Conservation (phyloP, 2,797 vertebrate genomes). For the Todus mexicanus region DNA sequence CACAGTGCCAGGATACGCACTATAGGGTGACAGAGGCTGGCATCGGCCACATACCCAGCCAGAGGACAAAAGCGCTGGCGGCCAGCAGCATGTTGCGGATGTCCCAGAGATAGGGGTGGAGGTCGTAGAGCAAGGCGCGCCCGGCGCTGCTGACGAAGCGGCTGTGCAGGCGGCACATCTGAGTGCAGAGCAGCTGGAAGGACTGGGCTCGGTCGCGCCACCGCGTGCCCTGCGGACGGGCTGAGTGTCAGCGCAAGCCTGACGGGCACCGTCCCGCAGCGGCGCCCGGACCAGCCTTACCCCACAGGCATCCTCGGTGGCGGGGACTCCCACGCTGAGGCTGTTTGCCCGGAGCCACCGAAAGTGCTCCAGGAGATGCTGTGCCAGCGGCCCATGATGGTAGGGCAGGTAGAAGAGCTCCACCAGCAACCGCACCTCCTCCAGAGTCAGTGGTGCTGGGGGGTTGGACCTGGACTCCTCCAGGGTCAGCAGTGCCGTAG, state of each 20-base stretch:
- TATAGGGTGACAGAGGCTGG: neutral
- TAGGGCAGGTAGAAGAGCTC: constrained; percentile 87
- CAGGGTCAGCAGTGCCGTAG: fast-evolving
- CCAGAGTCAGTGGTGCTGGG: constrained; percentile 59
- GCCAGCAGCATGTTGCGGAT: constrained; percentile 83
- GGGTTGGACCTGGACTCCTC: neutral
- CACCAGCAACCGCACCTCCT: constrained; percentile 80
- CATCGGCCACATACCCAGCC: constrained; percentile 77
- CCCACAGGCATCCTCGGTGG: constrained; percentile 69
- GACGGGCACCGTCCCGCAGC: fast-evolving
- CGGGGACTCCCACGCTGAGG: constrained; percentile 74
- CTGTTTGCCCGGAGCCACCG: constrained; percentile 83
- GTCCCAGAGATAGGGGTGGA: constrained; percentile 89
- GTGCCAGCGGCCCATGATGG: constrained; percentile 78
- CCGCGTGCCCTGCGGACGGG: constrained; percentile 63
- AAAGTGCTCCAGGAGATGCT: constrained; percentile 81
- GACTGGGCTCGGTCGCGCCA: constrained; percentile 76
- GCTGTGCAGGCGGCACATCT: constrained; percentile 78
- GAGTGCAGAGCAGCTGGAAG: constrained; percentile 77
- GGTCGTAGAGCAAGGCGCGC: constrained; percentile 82
- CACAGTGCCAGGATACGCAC: fast-evolving
- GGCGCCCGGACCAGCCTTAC: constrained; percentile 36
- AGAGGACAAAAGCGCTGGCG: constrained; percentile 82
- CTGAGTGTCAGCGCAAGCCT: fast-evolving
- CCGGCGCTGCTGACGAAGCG: constrained; percentile 79